phyloP scores from a whole-genome alignment of 2,797 vertebrate species.

The Sardinella longiceps region DNA sequence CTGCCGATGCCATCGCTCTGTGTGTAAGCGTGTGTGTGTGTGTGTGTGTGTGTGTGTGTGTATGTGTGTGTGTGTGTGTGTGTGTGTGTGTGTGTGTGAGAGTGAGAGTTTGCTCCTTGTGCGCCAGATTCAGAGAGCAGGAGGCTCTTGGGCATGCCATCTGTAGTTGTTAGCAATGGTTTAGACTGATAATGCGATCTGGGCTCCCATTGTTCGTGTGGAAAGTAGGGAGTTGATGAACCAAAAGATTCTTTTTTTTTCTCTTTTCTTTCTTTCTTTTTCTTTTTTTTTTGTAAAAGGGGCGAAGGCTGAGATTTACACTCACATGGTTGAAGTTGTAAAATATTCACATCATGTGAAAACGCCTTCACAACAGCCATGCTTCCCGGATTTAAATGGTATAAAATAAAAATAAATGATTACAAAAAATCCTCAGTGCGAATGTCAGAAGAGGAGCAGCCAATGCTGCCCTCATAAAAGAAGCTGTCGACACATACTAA shows the following conservation, averaged over 20 bases:
- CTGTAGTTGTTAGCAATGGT: constrained; percentile 23
- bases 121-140: constrained; percentile 9
- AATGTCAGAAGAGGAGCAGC: not conserved
- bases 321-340: not conserved
- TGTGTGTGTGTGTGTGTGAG: not conserved
- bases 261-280: not conserved
- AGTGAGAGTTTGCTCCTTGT: constrained; percentile 11
- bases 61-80: constrained; percentile 7
- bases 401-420: not conserved
- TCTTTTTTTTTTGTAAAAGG: not conserved
- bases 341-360: constrained; percentile 5
- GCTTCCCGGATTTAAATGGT: not conserved
- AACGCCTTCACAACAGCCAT: not conserved
- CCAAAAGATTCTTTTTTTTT: constrained; percentile 7
- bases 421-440: not conserved
- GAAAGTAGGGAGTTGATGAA: constrained; percentile 21
- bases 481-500: not conserved
- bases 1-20: constrained; percentile 38
- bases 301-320: not conserved
- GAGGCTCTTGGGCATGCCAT: constrained; percentile 25
- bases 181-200: constrained; percentile 27
- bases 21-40: not conserved
- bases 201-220: constrained; percentile 15
- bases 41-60: not conserved
- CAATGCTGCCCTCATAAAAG: not conserved